Base-by-base conservation (phyloP, 2,888 invertebrate genomes). In the Nymphalis polychloros region DNA sequence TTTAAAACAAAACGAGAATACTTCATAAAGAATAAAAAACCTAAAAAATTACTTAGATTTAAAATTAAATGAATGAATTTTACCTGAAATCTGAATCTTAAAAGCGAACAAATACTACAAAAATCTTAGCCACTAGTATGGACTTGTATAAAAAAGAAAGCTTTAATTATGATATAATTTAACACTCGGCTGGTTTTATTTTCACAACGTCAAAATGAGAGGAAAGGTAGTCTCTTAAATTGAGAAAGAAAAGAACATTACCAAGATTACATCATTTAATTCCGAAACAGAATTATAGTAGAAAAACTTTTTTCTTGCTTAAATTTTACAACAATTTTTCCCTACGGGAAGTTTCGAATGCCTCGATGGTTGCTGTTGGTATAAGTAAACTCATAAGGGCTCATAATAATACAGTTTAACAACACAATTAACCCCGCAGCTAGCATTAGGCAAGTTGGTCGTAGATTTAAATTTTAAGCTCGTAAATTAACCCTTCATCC, bases 381-480 rank as follows among this genome's bases (percentile, higher is more conserved):
- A 57, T 70, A 64, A 66, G 46, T 69, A 62, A 59, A 68, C 53
- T 68, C 61, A 67, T 69, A 55, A 69, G 66, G 61, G 71, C 81
- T 86, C 80, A 86, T 88, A 86, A 86, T 85, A 88, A 87, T 85
- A 85, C 81, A 83, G 85, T 86, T 87, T 86, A 87, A 88, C 87
- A 89, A 85, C 86, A 85, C 82, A 89, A 86, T 89, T 88, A 88
- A 88, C 89, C 86, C 88, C 84, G 79, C 84, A 85, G 87, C 85
- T 85, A 83, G 86, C 84, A 87, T 90, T 88, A 89, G 87, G 88
- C 88, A 89, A 90, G 87, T 89, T 88, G 86, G 84, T 83, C 87
- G 88, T 91, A 91, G 90, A 92, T 92, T 92, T 91, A 92, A 90
- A 90, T 92, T 91, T 91, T 89, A 87, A 90, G 90, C 89, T 90